These are phyloP conservation scores for Hipposideros larvatus DNA, from an alignment of 2,797 vertebrate species.

Conservation along the genomic window DNA sequence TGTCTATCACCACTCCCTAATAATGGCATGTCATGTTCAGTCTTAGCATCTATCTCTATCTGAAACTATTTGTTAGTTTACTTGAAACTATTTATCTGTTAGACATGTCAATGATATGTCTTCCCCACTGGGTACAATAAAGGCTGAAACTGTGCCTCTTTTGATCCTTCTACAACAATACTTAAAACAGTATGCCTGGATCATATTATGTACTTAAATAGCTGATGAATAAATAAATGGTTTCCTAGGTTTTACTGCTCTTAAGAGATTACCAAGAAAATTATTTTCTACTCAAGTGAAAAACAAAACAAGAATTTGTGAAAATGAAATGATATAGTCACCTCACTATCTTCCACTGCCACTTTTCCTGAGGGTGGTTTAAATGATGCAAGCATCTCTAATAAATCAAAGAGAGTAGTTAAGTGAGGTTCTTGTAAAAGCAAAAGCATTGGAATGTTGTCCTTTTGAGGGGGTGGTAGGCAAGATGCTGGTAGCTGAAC, in stretches of 20 bases:
- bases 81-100: not conserved
- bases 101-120: not conserved
- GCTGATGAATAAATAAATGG: not conserved
- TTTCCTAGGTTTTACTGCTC: not conserved
- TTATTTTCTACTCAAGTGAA: conserved; percentile 9
- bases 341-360: conserved; percentile 93
- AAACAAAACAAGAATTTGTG: conserved; percentile 39
- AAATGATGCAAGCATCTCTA: conserved; percentile 99
- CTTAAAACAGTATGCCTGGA: not conserved
- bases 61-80: not conserved
- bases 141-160: not conserved
- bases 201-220: conserved; percentile 42
- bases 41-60: not conserved
- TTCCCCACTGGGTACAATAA: not conserved
- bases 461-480: conserved; percentile 97
- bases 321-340: conserved; percentile 81
- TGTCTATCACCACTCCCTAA: not conserved
- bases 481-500: conserved; percentile 98
- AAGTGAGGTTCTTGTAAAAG: conserved; percentile 99
- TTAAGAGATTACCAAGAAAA: conserved; percentile 37
- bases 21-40: not conserved
- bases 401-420: conserved; percentile 97
- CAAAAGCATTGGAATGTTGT: conserved; percentile 99
- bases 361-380: conserved; percentile 95
- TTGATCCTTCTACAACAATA: not conserved